phyloP scores from a whole-genome alignment of 2,888 invertebrate genomes.

The Cheiracanthium punctorium region DNA sequence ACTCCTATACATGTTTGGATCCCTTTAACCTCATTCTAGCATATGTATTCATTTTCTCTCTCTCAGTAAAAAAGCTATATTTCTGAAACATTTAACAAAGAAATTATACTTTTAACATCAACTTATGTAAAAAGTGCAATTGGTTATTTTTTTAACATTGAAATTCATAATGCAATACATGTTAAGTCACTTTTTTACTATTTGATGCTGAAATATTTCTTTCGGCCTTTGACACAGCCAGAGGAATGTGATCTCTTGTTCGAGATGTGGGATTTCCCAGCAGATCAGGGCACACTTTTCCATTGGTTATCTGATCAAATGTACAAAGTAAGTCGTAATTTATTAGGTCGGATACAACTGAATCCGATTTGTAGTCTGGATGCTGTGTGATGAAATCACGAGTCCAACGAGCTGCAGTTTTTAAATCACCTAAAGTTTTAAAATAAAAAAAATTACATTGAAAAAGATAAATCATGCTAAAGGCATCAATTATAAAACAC shows the following conservation, averaged over 20 bases:
- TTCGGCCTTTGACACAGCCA: conserved; percentile 60
- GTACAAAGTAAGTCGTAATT: conserved; percentile 88
- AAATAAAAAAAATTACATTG: not conserved
- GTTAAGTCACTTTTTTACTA: conserved; percentile 18
- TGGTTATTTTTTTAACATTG: too few relatives aligned
- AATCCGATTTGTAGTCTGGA: conserved; percentile 92
- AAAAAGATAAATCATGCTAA: too few relatives aligned
- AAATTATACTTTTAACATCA: not conserved
- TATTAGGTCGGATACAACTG: conserved; percentile 88
- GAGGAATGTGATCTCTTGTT: conserved; percentile 58
- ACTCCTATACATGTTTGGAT: too few relatives aligned
- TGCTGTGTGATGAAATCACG: conserved; percentile 91
- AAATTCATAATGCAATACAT: not conserved
- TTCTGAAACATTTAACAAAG: not conserved
- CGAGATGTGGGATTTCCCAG: conserved; percentile 51
- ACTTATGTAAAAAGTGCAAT: not conserved
- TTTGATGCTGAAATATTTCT: conserved; percentile 35
- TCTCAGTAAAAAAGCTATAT: not conserved
- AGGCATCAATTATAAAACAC: not conserved
- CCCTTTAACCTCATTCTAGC: not conserved
- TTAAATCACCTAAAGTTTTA: conserved; percentile 84
- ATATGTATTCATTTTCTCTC: not conserved
- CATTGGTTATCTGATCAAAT: conserved; percentile 60
- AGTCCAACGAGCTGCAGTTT: conserved; percentile 96
- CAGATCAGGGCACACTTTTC: conserved; percentile 58